Base-by-base conservation (phyloP, 2,797 vertebrate genomes). In the Cephalopachus bancanus region DNA sequence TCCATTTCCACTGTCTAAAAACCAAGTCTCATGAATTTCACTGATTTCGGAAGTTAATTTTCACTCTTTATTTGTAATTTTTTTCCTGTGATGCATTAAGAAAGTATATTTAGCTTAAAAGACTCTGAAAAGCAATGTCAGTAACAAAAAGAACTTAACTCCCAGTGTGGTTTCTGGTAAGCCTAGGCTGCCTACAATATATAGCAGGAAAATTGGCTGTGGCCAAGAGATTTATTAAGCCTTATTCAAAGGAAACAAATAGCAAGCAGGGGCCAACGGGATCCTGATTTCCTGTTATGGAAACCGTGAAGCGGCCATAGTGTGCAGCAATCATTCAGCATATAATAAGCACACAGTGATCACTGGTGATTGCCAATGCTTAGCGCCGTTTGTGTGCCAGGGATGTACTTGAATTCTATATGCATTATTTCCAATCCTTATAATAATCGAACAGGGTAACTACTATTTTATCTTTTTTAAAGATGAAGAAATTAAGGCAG, bases 1-100 rank as follows among this genome's bases (percentile, higher is more conserved):
- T 89, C 17, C 30, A 85, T 64, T 93, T 85, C 53, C 59, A 59
- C 62, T 74, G 20, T 83, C 60, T 91, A 69, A 93, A 92, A 93
- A 49, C 83, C 10, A 67, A 85, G 44, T 76, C 44, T 88, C 57
- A 93, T 89, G 37, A 80, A 49, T 89, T 91, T 75, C 33, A 80
- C 44, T 62, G 17, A 84, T 51, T 76, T 94, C 71, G 87, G 37
- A 95, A 86, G 30, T 60, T 64, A 51, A 22, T 78, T 91, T 93
- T 84, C 53, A 94, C 6, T 83, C 76, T 91, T 96, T 53, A 30
- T 88, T 91, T 79, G 84, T 20, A 49, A 60, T 84, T 62, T 8
- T 57, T 60, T 62, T 64, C 59, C 51, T 81, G 12, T 49, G 49
- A 88, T 55, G 94, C 7, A 59, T 20, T 72, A 20, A 96, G 4